A percentile compares a stretch with the other conserved stretches of the same genome.
Evolutionary conservation across 2,797 vertebrate species (phyloP).

Genomic region (Sebastes itinus): DNA sequence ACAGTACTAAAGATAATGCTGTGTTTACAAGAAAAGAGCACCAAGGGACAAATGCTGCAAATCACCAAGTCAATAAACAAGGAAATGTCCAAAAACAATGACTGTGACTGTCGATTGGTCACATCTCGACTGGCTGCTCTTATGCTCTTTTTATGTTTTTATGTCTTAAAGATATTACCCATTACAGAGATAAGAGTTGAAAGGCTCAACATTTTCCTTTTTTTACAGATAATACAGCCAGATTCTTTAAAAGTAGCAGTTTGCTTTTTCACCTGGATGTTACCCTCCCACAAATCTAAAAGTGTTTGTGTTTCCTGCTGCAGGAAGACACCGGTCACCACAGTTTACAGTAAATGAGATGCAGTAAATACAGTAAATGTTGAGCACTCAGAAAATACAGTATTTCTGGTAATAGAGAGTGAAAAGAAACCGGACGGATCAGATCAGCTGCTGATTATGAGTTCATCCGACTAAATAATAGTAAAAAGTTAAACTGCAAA

Average conservation of each 20-base stretch:
- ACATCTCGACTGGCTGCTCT: neutral
- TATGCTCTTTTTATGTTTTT: neutral
- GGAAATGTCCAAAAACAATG: conserved; percentile 1
- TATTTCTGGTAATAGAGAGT: neutral
- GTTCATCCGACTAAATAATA: neutral
- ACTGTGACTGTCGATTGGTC: neutral
- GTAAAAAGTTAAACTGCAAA: neutral
- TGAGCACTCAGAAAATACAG: neutral
- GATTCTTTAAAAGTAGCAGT: neutral
- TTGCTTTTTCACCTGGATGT: neutral
- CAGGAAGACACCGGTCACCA: neutral
- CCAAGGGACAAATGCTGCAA: conserved; percentile 42
- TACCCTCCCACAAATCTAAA: neutral
- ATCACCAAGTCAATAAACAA: conserved; percentile 48
- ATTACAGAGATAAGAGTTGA: neutral
- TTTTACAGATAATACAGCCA: too few relatives aligned
- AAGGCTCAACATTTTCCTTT: neutral
- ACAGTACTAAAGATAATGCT: conserved; percentile 31
- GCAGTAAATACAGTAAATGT: neutral
- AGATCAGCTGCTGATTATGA: neutral
- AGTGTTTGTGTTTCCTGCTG: conserved; percentile 6
- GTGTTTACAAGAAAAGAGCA: conserved; percentile 41
- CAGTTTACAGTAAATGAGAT: conserved; percentile 1
- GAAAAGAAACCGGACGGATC: neutral
- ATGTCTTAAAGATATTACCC: neutral